Percentiles rank a stretch among this genome's conserved stretches.
Evolutionary conservation across 2,797 vertebrate genomes (phyloP).

Genomic region (Orestias chungarensis): DNA sequence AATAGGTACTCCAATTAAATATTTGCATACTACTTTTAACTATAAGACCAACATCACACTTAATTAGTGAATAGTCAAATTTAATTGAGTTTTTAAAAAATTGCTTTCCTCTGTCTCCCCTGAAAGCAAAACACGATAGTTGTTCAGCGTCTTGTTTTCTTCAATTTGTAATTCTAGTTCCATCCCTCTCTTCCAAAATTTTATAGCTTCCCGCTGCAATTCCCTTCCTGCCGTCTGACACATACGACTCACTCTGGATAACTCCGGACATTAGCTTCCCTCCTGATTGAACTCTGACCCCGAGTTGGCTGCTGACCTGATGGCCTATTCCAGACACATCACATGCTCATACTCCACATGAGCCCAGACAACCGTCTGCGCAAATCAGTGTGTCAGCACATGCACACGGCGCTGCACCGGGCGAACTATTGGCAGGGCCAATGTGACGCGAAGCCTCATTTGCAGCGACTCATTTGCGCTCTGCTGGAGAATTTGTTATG

Average conservation of each 20-base stretch:
- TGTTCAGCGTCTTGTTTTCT: not conserved
- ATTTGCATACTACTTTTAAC: too few relatives aligned
- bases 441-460: conserved; percentile 57
- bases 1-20: too few relatives aligned
- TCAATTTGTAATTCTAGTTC: not conserved
- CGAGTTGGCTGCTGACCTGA: conserved; percentile 36
- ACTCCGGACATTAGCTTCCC: conserved; percentile 43
- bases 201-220: conserved; percentile 8
- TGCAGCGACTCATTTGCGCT: conserved; percentile 56
- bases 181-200: not conserved
- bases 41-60: too few relatives aligned
- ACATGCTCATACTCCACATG: conserved; percentile 27
- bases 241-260: conserved; percentile 38
- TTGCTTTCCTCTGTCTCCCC: not conserved
- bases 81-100: too few relatives aligned
- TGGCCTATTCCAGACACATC: conserved; percentile 40
- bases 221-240: conserved; percentile 23
- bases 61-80: too few relatives aligned
- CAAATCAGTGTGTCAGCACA: conserved; percentile 45
- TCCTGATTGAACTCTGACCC: conserved; percentile 36
- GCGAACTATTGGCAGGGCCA: conserved; percentile 50
- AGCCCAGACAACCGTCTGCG: conserved; percentile 31
- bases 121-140: not conserved
- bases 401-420: conserved; percentile 14
- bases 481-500: conserved; percentile 60